phyloP scores from a whole-genome alignment of 2,888 invertebrate genomes.

The Spisula subtruncata region DNA sequence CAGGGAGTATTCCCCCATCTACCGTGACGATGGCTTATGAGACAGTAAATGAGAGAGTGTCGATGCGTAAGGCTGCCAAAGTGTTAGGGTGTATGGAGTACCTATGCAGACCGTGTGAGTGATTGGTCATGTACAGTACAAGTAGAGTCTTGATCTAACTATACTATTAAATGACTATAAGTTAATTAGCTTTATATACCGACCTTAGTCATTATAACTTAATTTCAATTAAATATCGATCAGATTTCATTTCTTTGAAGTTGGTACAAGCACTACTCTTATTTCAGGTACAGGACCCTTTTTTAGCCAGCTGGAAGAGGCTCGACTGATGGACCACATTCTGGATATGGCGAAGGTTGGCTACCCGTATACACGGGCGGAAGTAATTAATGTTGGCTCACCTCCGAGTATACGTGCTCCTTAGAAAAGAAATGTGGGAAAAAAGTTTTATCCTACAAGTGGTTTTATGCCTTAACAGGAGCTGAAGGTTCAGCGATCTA shows the following conservation, averaged over 20 bases:
- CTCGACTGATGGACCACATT: slow-evolving; percentile 40
- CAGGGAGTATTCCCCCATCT: slow-evolving; percentile 50
- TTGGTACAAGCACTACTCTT: too few species aligned
- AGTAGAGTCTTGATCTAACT: neutral
- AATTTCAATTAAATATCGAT: too few species aligned
- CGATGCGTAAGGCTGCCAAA: too few species aligned
- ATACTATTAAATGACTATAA: too few species aligned
- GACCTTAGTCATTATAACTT: too few species aligned
- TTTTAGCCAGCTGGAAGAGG: too few species aligned
- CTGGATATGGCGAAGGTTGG: slow-evolving; percentile 49
- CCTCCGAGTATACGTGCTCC: neutral
- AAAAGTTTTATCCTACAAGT: neutral
- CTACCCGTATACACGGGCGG: slow-evolving; percentile 47
- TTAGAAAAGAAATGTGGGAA: neutral
- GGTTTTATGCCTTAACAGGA: neutral
- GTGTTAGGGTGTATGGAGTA: too few species aligned
- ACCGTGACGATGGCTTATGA: too few species aligned
- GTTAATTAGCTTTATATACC: too few species aligned
- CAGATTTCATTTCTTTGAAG: too few species aligned
- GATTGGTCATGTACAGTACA: neutral
- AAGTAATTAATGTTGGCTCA: slow-evolving; percentile 39
- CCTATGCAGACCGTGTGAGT: slow-evolving; percentile 39
- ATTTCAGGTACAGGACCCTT: too few species aligned
- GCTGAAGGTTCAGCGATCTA: neutral
- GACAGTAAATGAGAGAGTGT: too few species aligned